Base-by-base conservation (phyloP, 1,140 invertebrate genomes). In the Marisa cornuarietis region DNA sequence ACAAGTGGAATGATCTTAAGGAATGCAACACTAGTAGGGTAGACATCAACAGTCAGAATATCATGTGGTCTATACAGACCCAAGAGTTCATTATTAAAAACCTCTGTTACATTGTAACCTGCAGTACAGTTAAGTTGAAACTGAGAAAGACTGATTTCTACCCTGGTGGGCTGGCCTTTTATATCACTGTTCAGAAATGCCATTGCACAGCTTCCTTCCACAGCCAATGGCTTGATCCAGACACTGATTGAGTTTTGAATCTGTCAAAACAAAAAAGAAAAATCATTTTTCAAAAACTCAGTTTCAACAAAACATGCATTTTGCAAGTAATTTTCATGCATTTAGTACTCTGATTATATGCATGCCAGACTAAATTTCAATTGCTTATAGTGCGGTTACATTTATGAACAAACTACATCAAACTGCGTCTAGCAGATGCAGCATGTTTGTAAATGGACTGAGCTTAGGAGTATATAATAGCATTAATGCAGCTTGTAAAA, bases 11-110 rank as follows among this genome's bases (percentile, higher is more conserved):
- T 54, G 61, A 54, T 54, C 42, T 75, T 75, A 22, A 75, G 14
- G 3, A 75, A 18, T 31, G 61, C 22, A 54, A 88, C 87, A 82
- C 96, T 96, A 88, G 96, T 96, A 84, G 97, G 97, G 92, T 98
- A 97, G 5, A 98, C 96, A 93, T 96, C 95, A 49, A 97, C 95
- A 92, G 96, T 96, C 84, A 98, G 96, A 89, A 95, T 95, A 26
- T 96, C 96, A 87, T 95, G 94, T 1, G 96, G 95, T 49, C 94
- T 94, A 61, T 97, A 91, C 73, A 95, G 93, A 71, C 96, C 96
- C 85, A 88, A 81, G n/a, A 54, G 51, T 66, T 81, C 81, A 16
- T 81, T 84, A 24, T 84, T 81, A 82, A 90, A 90, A 20, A 86
- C 80, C 74, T 88, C 96, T 91, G 96, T 95, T 69, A 98, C 95